These are phyloP conservation scores for Sebastes flavidus DNA, from an alignment of 2,797 vertebrate species.

Conservation along the genomic window DNA sequence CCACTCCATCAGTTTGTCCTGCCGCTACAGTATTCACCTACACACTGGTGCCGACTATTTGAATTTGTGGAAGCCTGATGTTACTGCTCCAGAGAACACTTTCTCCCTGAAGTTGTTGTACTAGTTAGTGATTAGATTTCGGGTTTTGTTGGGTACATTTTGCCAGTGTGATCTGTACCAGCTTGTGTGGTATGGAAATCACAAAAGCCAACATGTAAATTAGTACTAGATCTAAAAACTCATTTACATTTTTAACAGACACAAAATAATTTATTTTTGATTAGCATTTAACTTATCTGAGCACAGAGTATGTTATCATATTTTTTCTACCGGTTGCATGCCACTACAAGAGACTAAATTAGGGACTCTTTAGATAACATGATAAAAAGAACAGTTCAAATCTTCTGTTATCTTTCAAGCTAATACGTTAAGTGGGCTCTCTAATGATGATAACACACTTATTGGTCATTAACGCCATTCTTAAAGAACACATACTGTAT, in stretches of 20 bases:
- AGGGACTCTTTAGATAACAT: background rate
- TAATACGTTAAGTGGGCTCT: conserved; percentile 4
- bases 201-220: background rate
- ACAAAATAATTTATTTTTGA: background rate
- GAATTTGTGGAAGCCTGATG: background rate
- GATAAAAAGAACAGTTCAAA: background rate
- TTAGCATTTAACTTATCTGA: background rate
- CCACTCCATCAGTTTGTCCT: background rate
- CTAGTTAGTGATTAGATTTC: background rate
- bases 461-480: background rate
- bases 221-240: background rate
- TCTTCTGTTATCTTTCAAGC: conserved; percentile 6
- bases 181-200: background rate
- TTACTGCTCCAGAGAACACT: background rate
- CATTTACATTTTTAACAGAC: background rate
- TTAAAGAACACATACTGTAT: conserved; percentile 1
- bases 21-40: background rate
- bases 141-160: background rate
- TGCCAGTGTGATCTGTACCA: background rate
- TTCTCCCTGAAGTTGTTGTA: background rate
- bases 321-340: background rate
- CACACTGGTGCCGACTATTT: background rate
- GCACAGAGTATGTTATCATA: background rate
- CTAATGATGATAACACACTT: conserved; percentile 2
- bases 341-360: background rate